phyloP scores from a whole-genome alignment of 1,140 invertebrate genomes.

The Drosophila albomicans region DNA sequence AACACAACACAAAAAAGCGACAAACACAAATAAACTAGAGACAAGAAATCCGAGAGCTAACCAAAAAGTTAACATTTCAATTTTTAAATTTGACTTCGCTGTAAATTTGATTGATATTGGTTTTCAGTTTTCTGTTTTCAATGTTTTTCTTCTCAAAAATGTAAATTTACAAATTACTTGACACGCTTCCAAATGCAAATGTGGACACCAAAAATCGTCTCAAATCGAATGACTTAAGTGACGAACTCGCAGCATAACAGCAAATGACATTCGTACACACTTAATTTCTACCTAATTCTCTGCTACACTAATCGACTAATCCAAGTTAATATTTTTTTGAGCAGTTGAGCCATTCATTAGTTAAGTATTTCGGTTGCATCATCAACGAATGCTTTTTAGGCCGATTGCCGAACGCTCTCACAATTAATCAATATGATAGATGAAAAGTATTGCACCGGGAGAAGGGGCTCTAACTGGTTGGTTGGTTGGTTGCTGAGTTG shows the following conservation, averaged over 20 bases:
- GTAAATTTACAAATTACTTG: conserved; percentile 69
- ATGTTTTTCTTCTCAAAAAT: conserved; percentile 56
- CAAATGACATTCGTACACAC: not conserved
- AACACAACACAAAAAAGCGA: conserved; percentile 20
- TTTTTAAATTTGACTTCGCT: conserved; percentile 45
- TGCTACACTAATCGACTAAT: conserved; percentile 16
- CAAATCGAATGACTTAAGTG: conserved; percentile 37
- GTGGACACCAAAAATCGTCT: conserved; percentile 19
- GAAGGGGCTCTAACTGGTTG: not conserved
- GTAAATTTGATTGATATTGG: conserved; percentile 72
- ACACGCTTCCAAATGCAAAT: conserved; percentile 58
- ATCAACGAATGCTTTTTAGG: conserved; percentile 13
- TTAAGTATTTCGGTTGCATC: conserved; percentile 33
- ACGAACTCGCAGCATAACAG: conserved; percentile 34
- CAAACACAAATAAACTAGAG: conserved; percentile 34
- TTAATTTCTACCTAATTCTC: conserved; percentile 5
- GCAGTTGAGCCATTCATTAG: conserved; percentile 6
- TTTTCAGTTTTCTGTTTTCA: conserved; percentile 15
- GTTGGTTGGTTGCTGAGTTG: not conserved
- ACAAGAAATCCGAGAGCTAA: conserved; percentile 45
- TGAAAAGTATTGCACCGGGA: conserved; percentile 10
- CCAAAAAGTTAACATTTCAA: conserved; percentile 68
- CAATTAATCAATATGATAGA: conserved; percentile 45
- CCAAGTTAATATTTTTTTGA: conserved; percentile 2
- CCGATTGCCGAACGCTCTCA: conserved; percentile 29